These are phyloP conservation scores for Smittia sp. DNA, from an alignment of 2,888 invertebrate species.

Conservation along the genomic window DNA sequence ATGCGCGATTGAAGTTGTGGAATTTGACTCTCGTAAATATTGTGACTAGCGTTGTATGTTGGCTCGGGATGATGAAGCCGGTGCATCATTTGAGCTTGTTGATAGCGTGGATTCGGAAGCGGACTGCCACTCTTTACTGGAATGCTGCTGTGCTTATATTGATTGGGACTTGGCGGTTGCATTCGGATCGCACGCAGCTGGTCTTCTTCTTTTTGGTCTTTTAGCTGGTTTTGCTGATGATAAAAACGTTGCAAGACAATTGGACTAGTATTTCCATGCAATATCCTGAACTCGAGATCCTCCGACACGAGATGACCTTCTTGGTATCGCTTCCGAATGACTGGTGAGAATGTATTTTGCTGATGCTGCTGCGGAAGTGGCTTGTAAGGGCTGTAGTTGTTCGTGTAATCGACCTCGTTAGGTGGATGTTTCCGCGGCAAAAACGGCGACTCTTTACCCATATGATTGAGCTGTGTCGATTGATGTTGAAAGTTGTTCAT, in stretches of 20 bases:
- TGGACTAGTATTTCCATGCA: constrained; percentile 71
- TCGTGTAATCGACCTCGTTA: neutral
- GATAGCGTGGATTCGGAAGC: neutral
- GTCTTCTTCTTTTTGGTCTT: constrained; percentile 57
- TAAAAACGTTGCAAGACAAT: constrained; percentile 74
- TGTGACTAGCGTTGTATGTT: constrained; percentile 36
- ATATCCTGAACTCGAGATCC: constrained; percentile 46
- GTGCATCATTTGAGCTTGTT: neutral
- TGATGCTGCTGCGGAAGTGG: constrained; percentile 37
- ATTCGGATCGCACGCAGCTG: constrained; percentile 9
- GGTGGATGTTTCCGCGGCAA: constrained; percentile 18
- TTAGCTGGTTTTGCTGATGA: constrained; percentile 71
- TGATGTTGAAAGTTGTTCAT: neutral
- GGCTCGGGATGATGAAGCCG: neutral
- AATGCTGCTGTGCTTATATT: constrained; percentile 20
- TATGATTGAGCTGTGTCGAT: neutral
- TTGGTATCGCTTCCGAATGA: constrained; percentile 43
- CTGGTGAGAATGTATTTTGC: constrained; percentile 43
- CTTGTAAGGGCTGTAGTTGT: constrained; percentile 34
- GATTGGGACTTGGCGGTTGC: constrained; percentile 3
- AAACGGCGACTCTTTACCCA: constrained; percentile 8
- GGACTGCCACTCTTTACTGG: constrained; percentile 8
- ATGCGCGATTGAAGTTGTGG: constrained; percentile 11
- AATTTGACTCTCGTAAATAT: neutral
- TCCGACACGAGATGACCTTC: constrained; percentile 42